Evolutionary conservation across 2,888 invertebrate genomes (phyloP).

Genomic region (Ceraclea dissimilis): DNA sequence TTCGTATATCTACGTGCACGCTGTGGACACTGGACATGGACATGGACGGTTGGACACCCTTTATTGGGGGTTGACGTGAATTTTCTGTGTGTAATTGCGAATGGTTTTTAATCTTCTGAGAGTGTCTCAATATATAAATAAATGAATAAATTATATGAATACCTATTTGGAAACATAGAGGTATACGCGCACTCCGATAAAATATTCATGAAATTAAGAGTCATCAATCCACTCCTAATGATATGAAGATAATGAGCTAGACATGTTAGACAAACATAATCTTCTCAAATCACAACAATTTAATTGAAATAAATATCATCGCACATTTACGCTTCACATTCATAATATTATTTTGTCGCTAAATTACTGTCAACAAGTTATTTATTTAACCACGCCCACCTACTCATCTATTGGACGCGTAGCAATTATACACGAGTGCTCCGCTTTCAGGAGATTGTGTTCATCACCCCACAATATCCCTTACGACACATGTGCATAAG

Average conservation of each 20-base stretch:
- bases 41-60: too few relatives aligned
- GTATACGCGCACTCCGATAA: too few relatives aligned
- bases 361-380: conserved; percentile 19
- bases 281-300: conserved; percentile 1
- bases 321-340: background rate
- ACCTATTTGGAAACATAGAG: too few relatives aligned
- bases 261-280: background rate
- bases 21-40: too few relatives aligned
- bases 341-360: conserved; percentile 1
- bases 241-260: background rate
- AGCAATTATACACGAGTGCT: conserved; percentile 12
- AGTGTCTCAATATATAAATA: too few relatives aligned
- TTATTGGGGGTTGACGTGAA: too few relatives aligned
- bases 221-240: background rate
- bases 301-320: conserved; percentile 2
- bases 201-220: background rate
- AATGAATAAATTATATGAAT: too few relatives aligned
- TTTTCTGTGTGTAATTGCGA: too few relatives aligned
- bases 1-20: too few relatives aligned
- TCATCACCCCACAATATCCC: conserved; percentile 4
- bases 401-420: conserved; percentile 12
- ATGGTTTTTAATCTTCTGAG: too few relatives aligned
- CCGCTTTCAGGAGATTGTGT: background rate
- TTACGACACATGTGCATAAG: background rate
- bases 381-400: conserved; percentile 11